Evolutionary conservation across 1,140 invertebrate genomes (phyloP).

Genomic region (Brachionus angularis): DNA sequence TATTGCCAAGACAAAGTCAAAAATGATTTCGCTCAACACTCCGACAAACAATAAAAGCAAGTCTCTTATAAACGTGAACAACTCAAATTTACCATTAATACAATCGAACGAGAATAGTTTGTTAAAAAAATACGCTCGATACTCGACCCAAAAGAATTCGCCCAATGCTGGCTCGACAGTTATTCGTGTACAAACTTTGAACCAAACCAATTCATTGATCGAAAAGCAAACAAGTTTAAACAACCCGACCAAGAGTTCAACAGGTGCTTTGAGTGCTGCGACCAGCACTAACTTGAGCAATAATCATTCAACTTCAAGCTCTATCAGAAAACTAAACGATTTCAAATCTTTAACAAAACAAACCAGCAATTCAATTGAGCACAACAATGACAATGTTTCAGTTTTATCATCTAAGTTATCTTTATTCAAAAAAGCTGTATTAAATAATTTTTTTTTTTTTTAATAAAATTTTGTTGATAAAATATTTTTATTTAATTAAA

Average conservation of each 20-base stretch:
- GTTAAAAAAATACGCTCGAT: slow-evolving; percentile 4
- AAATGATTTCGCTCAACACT: no score
- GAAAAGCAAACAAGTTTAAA: slow-evolving; percentile 17
- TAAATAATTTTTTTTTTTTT: neutral
- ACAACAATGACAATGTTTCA: slow-evolving; percentile 14
- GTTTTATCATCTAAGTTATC: slow-evolving; percentile 1
- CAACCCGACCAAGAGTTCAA: no score
- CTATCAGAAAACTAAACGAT: neutral
- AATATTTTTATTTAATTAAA: neutral
- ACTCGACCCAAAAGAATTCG: slow-evolving; percentile 15
- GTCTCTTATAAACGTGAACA: neutral
- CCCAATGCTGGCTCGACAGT: slow-evolving; percentile 22
- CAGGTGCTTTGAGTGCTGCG: no score
- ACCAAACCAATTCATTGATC: neutral
- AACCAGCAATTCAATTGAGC: neutral
- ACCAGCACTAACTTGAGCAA: slow-evolving; percentile 13
- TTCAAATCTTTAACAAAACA: neutral
- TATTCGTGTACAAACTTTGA: neutral
- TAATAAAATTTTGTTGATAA: no score
- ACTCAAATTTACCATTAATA: neutral
- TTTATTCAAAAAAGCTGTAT: neutral
- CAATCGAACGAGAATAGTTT: neutral
- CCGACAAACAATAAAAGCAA: slow-evolving; percentile 1
- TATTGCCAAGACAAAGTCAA: neutral
- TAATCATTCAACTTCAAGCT: slow-evolving; percentile 27